phyloP scores from a whole-genome alignment of 2,113 vertebrate species.

The Nerophis ophidion region DNA sequence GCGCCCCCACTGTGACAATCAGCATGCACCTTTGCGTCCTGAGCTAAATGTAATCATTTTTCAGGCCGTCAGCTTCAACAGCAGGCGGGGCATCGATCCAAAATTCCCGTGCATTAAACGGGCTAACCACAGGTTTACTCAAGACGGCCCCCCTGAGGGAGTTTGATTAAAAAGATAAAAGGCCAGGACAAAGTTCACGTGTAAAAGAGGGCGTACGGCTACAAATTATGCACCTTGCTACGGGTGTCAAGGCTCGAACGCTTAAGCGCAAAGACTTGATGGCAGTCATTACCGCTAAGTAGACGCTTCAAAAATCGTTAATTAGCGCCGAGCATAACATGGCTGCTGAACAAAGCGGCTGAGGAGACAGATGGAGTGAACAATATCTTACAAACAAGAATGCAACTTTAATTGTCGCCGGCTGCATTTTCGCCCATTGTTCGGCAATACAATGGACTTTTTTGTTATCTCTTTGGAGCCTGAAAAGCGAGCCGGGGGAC shows the following conservation, averaged over 20 bases:
- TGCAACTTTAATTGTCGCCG: not conserved
- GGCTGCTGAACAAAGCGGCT: not conserved
- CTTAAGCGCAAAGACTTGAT: conserved; percentile 9
- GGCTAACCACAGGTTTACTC: conserved; percentile 58
- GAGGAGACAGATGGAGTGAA: not conserved
- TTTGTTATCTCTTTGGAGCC: not conserved
- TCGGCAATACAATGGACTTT: not conserved
- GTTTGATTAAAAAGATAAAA: conserved; percentile 28
- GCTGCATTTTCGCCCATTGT: not conserved
- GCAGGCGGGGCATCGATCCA: conserved; percentile 52
- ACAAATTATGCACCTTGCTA: conserved; percentile 8
- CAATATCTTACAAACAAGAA: not conserved
- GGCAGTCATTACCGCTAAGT: conserved; percentile 19
- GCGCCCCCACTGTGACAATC: too few relatives aligned
- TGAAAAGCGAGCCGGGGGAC: not conserved
- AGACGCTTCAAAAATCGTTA: conserved; percentile 24
- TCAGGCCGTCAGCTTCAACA: conserved; percentile 51
- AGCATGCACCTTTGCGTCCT: conserved; percentile 22
- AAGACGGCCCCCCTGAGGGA: conserved; percentile 20
- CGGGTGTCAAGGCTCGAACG: conserved; percentile 12
- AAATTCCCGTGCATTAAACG: conserved; percentile 53
- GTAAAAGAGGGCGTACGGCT: conserved; percentile 6
- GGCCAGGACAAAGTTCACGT: conserved; percentile 8
- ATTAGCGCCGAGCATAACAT: conserved; percentile 33
- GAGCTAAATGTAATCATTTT: conserved; percentile 60